Conservation (phyloP, 2,888 invertebrate genomes). For the Copidosoma aretas region DNA sequence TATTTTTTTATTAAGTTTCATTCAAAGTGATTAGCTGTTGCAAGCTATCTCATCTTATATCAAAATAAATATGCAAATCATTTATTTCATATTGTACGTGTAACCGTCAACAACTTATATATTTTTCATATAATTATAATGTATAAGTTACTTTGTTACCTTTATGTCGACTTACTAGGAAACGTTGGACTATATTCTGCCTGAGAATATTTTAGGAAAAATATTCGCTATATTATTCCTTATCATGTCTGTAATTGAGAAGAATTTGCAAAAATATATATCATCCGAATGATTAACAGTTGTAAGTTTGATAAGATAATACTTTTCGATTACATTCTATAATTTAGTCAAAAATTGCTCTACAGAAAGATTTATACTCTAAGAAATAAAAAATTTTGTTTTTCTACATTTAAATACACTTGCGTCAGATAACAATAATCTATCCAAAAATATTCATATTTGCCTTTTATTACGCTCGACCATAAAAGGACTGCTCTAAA, state of each 20-base stretch:
- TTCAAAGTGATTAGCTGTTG: no score
- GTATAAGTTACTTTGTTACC: no score
- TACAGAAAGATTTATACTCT: background rate
- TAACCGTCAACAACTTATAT: no score
- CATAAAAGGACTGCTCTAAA: background rate
- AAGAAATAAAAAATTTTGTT: background rate
- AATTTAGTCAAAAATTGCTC: background rate
- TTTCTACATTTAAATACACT: background rate
- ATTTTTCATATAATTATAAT: no score
- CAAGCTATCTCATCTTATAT: no score
- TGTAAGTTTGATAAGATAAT: background rate
- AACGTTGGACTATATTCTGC: no score
- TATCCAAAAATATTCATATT: conserved; percentile 28
- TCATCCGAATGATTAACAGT: background rate
- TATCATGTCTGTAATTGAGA: background rate
- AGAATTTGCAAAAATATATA: conserved; percentile 7
- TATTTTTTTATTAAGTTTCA: no score
- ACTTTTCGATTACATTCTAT: background rate
- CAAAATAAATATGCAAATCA: no score
- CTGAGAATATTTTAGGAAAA: no score
- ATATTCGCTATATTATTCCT: no score
- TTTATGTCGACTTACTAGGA: no score
- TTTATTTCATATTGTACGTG: no score
- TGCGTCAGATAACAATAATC: conserved; percentile 13
- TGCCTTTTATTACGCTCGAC: background rate